phyloP scores from a whole-genome alignment of 2,113 vertebrate species.

The Nanorana parkeri region DNA sequence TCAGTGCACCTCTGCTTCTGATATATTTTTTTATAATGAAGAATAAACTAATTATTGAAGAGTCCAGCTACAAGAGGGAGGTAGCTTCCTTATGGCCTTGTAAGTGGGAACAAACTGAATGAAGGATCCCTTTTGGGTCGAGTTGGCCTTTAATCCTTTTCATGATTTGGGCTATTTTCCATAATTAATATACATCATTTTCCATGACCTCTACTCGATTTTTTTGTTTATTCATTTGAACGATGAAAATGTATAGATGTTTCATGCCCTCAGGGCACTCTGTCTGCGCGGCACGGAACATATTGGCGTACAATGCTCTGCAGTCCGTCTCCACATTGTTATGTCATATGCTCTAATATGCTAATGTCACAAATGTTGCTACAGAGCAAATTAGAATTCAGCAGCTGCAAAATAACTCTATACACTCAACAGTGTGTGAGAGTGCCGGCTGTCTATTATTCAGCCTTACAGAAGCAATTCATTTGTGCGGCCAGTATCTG shows the following conservation, averaged over 20 bases:
- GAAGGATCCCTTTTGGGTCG: no score
- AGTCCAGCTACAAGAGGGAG: no score
- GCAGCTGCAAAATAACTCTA: conserved; percentile 47
- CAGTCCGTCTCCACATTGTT: conserved; percentile 14
- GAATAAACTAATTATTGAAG: no score
- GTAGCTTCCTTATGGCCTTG: no score
- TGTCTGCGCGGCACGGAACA: neutral
- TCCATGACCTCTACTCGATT: neutral
- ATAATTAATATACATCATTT: neutral
- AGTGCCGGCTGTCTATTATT: conserved; percentile 38
- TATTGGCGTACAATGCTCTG: conserved; percentile 2
- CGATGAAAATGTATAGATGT: neutral
- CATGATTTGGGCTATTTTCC: neutral
- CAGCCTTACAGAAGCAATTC: conserved; percentile 42
- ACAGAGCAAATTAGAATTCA: conserved; percentile 46
- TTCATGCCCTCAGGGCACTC: neutral
- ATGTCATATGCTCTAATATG: conserved; percentile 48
- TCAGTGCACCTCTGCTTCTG: no score
- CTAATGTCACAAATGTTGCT: conserved; percentile 43
- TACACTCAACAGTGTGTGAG: conserved; percentile 39
- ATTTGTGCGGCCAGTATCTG: conserved; percentile 6
- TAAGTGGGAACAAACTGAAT: no score
- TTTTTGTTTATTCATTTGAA: neutral
- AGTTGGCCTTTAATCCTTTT: no score
- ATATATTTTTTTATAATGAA: no score